phyloP scores from a whole-genome alignment of 2,888 invertebrate species.

The Empis livida region DNA sequence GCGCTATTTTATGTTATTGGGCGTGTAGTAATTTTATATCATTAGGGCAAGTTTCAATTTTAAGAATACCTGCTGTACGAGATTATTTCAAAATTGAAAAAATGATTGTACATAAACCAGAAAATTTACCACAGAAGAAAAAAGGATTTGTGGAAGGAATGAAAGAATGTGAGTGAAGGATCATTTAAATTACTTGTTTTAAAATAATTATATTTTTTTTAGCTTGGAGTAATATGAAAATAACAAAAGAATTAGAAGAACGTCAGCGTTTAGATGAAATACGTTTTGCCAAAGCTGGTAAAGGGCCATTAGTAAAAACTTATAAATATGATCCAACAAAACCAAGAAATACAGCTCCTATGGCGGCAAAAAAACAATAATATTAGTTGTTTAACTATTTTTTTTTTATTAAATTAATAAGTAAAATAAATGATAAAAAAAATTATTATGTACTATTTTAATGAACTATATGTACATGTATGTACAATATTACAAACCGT shows the following conservation, averaged over 20 bases:
- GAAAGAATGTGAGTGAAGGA: slow-evolving; percentile 58
- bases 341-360: no score
- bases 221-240: slow-evolving; percentile 75
- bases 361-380: slow-evolving; percentile 38
- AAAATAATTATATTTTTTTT: slow-evolving; percentile 15
- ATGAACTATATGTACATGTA: neutral
- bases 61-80: slow-evolving; percentile 62
- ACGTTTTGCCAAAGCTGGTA: slow-evolving; percentile 71
- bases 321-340: slow-evolving; percentile 75
- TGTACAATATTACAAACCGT: neutral
- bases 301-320: slow-evolving; percentile 76
- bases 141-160: slow-evolving; percentile 69
- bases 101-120: slow-evolving; percentile 42
- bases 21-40: slow-evolving; percentile 76
- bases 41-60: slow-evolving; percentile 58
- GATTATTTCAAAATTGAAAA: slow-evolving; percentile 62
- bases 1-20: slow-evolving; percentile 85
- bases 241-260: slow-evolving; percentile 63
- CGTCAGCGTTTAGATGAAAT: slow-evolving; percentile 62
- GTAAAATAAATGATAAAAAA: neutral
- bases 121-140: slow-evolving; percentile 49
- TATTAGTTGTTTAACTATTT: neutral
- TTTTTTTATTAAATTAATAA: neutral
- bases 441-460: neutral
- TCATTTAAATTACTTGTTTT: neutral